phyloP scores from a whole-genome alignment of 1,140 invertebrate species.

The Drosophila guanche region DNA sequence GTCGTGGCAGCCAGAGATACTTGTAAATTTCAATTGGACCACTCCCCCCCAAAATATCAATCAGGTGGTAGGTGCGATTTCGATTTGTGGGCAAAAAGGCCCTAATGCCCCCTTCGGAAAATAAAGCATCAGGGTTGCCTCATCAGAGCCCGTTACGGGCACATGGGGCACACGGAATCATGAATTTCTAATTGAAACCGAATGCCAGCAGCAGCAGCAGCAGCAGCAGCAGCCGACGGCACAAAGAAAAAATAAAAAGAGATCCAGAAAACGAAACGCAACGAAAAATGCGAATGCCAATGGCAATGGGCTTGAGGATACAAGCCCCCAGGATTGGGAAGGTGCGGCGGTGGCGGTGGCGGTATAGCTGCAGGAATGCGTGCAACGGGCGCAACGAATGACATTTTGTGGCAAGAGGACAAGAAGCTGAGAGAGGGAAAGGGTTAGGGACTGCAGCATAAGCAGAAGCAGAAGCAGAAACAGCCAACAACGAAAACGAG shows the following conservation, averaged over 20 bases:
- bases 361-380: conserved; percentile 46
- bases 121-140: conserved; percentile 38
- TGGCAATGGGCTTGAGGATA: background rate
- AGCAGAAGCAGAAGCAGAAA: too few relatives aligned
- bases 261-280: conserved; percentile 5
- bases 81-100: conserved; percentile 4
- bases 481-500: conserved; percentile 27
- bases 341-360: background rate
- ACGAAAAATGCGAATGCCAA: conserved; percentile 21
- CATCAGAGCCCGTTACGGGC: conserved; percentile 32
- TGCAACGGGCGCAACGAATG: conserved; percentile 57
- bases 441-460: background rate
- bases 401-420: conserved; percentile 41
- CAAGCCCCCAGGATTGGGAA: background rate
- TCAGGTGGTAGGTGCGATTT: conserved; percentile 20
- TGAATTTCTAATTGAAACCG: conserved; percentile 60
- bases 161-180: conserved; percentile 37
- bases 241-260: conserved; percentile 18
- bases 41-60: conserved; percentile 15
- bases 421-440: conserved; percentile 3
- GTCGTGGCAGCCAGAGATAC: too few relatives aligned
- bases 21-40: conserved; percentile 24
- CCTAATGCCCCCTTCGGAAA: conserved; percentile 35
- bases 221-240: background rate
- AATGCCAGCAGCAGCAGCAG: too few relatives aligned